phyloP scores from a whole-genome alignment of 2,113 vertebrate genomes.

The Sitta europaea region DNA sequence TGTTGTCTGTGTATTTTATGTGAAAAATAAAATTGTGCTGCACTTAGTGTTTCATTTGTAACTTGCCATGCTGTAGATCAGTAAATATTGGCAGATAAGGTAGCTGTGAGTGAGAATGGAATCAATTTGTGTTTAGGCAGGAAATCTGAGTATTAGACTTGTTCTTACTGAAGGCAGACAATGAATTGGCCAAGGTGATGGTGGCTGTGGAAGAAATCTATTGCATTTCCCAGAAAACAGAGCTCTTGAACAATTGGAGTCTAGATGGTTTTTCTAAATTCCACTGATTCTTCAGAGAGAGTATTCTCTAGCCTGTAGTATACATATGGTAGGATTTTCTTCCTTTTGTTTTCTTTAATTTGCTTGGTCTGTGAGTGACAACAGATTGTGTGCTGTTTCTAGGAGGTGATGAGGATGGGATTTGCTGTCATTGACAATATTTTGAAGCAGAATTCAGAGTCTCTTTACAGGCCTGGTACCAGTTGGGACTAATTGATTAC shows the following conservation, averaged over 20 bases:
- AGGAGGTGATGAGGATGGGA: neutral
- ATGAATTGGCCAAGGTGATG: neutral
- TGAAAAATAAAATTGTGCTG: neutral
- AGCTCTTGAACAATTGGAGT: neutral
- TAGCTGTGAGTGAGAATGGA: neutral
- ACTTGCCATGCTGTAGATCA: neutral
- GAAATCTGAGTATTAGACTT: neutral
- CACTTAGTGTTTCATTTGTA: neutral
- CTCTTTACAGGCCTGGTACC: neutral
- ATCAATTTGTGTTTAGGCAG: neutral
- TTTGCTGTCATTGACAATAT: neutral
- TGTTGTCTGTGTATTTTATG: neutral
- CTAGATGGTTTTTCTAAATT: neutral
- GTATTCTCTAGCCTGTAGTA: neutral
- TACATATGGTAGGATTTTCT: neutral
- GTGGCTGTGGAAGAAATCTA: neutral
- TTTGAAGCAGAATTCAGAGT: neutral
- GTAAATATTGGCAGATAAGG: neutral
- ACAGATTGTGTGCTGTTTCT: neutral
- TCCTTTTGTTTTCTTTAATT: neutral
- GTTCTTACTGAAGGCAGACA: neutral
- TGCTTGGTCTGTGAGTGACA: neutral
- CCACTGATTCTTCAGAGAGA: neutral
- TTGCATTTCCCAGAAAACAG: neutral
- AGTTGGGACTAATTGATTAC: neutral